A percentile compares a stretch with the other conserved stretches of the same genome.
phyloP scores from a whole-genome alignment of 2,888 invertebrate species.

The Drosophila acutilabella region DNA sequence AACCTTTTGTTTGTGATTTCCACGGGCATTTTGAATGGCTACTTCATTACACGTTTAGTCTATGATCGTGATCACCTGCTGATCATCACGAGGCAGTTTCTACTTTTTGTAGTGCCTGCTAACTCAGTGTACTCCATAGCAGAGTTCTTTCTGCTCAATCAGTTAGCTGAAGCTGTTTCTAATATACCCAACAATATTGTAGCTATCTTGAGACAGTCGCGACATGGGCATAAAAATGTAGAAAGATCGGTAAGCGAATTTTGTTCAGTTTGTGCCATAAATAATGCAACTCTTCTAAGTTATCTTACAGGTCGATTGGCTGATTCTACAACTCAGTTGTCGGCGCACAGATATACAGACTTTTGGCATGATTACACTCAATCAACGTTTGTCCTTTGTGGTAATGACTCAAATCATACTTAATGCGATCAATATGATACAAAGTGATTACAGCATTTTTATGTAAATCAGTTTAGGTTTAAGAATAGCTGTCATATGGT shows the following conservation, averaged over 20 bases:
- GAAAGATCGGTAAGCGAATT: too few relatives aligned
- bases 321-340: slow-evolving; percentile 12
- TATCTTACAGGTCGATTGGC: slow-evolving; percentile 13
- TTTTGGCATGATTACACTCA: slow-evolving; percentile 4
- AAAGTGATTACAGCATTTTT: slow-evolving; percentile 15
- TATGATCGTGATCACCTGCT: not conserved
- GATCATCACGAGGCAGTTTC: too few relatives aligned
- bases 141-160: too few relatives aligned
- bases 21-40: slow-evolving; percentile 1
- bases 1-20: slow-evolving; percentile 4
- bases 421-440: slow-evolving; percentile 10
- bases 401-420: slow-evolving; percentile 10
- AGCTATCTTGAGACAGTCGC: too few relatives aligned
- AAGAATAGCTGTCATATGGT: too few relatives aligned
- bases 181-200: not conserved
- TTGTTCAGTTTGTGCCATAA: too few relatives aligned
- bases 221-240: too few relatives aligned
- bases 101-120: too few relatives aligned
- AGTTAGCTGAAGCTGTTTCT: slow-evolving; percentile 1
- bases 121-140: too few relatives aligned
- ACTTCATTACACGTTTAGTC: not conserved
- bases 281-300: too few relatives aligned
- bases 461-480: not conserved
- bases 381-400: not conserved
- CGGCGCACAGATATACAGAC: slow-evolving; percentile 11